Conservation (phyloP, 2,797 vertebrate genomes). For the Tolypeutes matacus region DNA sequence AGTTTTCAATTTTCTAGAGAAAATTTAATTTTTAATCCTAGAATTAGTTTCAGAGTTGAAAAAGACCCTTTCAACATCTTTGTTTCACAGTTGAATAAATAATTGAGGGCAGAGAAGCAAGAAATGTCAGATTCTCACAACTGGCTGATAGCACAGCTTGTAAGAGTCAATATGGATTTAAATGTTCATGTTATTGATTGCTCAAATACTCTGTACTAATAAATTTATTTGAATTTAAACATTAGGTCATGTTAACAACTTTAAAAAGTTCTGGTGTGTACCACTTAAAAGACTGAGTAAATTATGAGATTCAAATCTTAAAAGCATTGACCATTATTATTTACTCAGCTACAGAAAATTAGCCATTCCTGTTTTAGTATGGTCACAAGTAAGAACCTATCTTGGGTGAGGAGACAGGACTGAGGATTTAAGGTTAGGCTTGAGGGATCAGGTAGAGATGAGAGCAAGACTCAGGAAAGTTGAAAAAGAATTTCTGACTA, state of each 20-base stretch:
- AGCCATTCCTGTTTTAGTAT: not conserved
- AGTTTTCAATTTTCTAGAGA: slow-evolving; percentile 59
- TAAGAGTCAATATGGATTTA: slow-evolving; percentile 45
- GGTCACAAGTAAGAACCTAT: slow-evolving; percentile 9
- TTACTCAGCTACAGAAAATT: slow-evolving; percentile 42
- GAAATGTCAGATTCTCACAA: not conserved
- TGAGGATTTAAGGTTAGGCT: slow-evolving; percentile 1
- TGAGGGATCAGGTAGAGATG: slow-evolving; percentile 25
- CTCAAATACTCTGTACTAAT: slow-evolving; percentile 40
- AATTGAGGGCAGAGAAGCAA: not conserved
- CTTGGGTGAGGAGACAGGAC: slow-evolving; percentile 1
- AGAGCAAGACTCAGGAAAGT: slow-evolving; percentile 31
- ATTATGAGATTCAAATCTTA: slow-evolving; percentile 32
- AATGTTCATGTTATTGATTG: slow-evolving; percentile 51
- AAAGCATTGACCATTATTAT: slow-evolving; percentile 5
- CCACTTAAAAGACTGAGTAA: slow-evolving; percentile 35
- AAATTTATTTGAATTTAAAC: slow-evolving; percentile 53
- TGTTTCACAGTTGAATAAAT: slow-evolving; percentile 56
- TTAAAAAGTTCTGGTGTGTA: slow-evolving; percentile 45
- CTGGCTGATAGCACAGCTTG: not conserved
- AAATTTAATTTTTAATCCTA: slow-evolving; percentile 66
- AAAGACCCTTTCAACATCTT: not conserved
- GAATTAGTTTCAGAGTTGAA: slow-evolving; percentile 63
- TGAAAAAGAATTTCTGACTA: not conserved
- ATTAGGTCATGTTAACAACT: slow-evolving; percentile 54